Base-by-base conservation (phyloP, 2,113 vertebrate genomes). In the Ceyx cyanopectus region DNA sequence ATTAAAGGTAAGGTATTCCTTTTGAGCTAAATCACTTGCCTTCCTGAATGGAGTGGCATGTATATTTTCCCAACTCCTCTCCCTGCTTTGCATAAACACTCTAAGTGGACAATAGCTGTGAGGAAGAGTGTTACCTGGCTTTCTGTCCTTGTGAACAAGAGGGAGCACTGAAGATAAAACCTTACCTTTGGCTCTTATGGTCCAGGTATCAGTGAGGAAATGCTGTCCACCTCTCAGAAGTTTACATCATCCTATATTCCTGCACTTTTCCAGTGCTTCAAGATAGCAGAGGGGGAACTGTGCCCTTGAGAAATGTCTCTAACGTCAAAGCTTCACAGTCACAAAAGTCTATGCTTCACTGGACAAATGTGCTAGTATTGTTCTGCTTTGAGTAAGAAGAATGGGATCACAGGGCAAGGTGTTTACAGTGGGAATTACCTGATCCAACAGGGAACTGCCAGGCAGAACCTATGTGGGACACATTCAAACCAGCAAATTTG, bases 331-430 rank as follows among this genome's bases (percentile, higher is more conserved):
- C 32, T 57, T 78, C 48, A 78, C 19, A 40, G 8, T 24, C 18
- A 45, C 12, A 66, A 87, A 73, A 17, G n/a, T 18, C 23, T 34
- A 1, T 51, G 19, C 30, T 51, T 74, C 40, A 29, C 14, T n/a
- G 76, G 45, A 24, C 20, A 68, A 63, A 50, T 37, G 14, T 30
- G 9, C 14, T 89, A 9, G n/a, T 15, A 12, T 8, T 26, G 3
- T 57, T 93, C 11, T 87, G 14, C 37, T 88, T 34, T 32, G 46
- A 24, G 8, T 48, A 10, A 83, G 41, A 43, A 77, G 15, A 2
- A 20, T 1, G 0, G 1, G 4, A 32, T 46, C 27, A 79, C 29
- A 77, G 14, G 74, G 7, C 20, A 34, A 5, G 13, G 16, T 23
- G 2, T 11, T 81, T 78, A 13, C 0, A 0, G 24, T 21, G 14